Evolutionary conservation across 2,888 invertebrate species (phyloP).

Genomic region (Sylvicola fuscatus): DNA sequence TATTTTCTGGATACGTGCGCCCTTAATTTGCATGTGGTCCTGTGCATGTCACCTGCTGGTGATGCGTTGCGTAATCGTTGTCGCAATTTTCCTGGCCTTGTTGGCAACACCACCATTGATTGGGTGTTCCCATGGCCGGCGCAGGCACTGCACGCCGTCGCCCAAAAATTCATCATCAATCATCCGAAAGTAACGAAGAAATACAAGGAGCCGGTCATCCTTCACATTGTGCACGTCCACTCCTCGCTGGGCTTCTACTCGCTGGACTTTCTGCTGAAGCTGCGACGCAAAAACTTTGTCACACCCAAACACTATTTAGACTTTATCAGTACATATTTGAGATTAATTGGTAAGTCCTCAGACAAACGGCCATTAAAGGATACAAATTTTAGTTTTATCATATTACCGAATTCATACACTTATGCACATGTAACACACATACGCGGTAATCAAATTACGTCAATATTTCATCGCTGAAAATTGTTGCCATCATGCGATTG

Average conservation of each 20-base stretch:
- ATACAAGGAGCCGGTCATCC: conserved; percentile 47
- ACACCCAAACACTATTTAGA: conserved; percentile 87
- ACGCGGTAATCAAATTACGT: too few species aligned
- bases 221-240: conserved; percentile 76
- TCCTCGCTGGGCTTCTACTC: conserved; percentile 51
- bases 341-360: conserved; percentile 36
- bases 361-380: conserved; percentile 14
- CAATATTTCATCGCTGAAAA: conserved; percentile 1
- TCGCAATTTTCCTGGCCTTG: conserved; percentile 77
- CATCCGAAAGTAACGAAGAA: conserved; percentile 39
- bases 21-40: conserved; percentile 74
- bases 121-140: conserved; percentile 91
- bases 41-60: conserved; percentile 78
- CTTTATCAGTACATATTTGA: conserved; percentile 59
- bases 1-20: conserved; percentile 57
- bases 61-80: conserved; percentile 66
- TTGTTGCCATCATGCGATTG: background rate
- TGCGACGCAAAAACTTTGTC: conserved; percentile 67
- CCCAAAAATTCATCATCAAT: conserved; percentile 65
- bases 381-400: too few species aligned
- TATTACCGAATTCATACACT: too few species aligned
- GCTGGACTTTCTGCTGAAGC: conserved; percentile 43
- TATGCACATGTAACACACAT: too few species aligned
- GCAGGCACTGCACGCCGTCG: conserved; percentile 73
- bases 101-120: conserved; percentile 81